Base-by-base conservation (phyloP, 1,140 invertebrate genomes). In the Bombus waltoni region DNA sequence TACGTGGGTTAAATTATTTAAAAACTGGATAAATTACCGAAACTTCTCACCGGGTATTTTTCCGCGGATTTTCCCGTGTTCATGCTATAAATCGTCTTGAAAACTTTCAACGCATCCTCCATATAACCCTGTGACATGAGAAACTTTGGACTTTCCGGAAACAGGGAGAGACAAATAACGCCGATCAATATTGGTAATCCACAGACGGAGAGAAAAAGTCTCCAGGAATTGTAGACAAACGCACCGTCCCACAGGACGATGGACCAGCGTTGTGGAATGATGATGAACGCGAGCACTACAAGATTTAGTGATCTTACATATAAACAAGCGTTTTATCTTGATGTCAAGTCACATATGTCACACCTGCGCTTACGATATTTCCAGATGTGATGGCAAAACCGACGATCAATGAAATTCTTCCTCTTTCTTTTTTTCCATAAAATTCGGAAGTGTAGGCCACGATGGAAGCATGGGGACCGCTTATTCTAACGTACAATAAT, bases 101-200 rank as follows among this genome's bases (percentile, higher is more conserved):
- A 97, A 1, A 97, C 94, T 47, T 94, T 80, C 73, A 97, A 90
- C 1, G 97, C 97, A 88, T 97, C 97, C 1, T 96, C 95, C 85
- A 97, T 97, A 71, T 96, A 96, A 79, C 97, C 97, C 89, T 96
- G 95, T 0, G 97, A 96, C 96, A 98, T 97, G 0, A 98, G 94
- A 93, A 97, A 98, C 93, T 98, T 98, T 10, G 98, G 98, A 91
- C 97, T 98, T 93, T 98, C 98, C 1, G 97, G 97, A 9, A 98
- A 95, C 88, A 97, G 97, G 71, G 96, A 95, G 73, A 98, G 96
- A 0, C 96, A 93, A 18, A 96, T 72, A 2, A 96, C 96, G 13
- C 96, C 96, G 10, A 97, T 87, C 0, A 98, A 89, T 40, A 96
- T 96, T 9, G 97, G 97, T 53, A 98, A 57, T 0, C 96, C 96